phyloP scores from a whole-genome alignment of 2,797 vertebrate genomes.

The Sebastes hubbsi region DNA sequence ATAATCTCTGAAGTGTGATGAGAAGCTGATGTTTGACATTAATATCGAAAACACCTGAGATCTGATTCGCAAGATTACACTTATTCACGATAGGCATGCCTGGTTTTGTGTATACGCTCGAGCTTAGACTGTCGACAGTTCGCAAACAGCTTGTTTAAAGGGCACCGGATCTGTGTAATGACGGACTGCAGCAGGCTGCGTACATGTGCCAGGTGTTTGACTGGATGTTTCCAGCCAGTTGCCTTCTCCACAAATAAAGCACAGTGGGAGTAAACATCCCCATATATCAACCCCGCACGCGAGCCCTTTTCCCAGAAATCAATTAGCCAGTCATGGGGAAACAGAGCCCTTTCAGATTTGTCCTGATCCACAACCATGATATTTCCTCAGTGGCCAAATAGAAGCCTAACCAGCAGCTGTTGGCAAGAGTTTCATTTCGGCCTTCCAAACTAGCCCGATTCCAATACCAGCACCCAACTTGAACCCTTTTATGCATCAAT shows the following conservation, averaged over 20 bases:
- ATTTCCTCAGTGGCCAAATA: not conserved
- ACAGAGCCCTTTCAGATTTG: not conserved
- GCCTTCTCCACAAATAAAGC: conserved; percentile 6
- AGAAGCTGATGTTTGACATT: conserved; percentile 7
- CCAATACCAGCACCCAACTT: not conserved
- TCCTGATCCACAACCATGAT: not conserved
- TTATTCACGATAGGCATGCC: not conserved
- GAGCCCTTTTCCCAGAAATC: not conserved
- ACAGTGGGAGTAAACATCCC: not conserved
- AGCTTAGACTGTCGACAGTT: not conserved
- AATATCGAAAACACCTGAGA: not conserved
- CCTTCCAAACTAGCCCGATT: not conserved
- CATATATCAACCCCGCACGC: not conserved
- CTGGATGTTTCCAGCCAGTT: conserved; percentile 4
- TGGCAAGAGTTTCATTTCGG: not conserved
- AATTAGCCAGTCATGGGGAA: not conserved
- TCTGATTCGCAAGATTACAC: conserved; percentile 10
- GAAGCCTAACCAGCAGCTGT: not conserved
- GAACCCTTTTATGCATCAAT: not conserved
- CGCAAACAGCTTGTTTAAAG: not conserved
- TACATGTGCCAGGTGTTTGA: conserved; percentile 15
- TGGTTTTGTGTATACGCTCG: not conserved
- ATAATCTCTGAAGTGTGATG: conserved; percentile 15
- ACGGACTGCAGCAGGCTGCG: not conserved
- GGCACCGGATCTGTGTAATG: not conserved